phyloP scores from a whole-genome alignment of 2,113 vertebrate species.

The Thinocorus orbignyianus region DNA sequence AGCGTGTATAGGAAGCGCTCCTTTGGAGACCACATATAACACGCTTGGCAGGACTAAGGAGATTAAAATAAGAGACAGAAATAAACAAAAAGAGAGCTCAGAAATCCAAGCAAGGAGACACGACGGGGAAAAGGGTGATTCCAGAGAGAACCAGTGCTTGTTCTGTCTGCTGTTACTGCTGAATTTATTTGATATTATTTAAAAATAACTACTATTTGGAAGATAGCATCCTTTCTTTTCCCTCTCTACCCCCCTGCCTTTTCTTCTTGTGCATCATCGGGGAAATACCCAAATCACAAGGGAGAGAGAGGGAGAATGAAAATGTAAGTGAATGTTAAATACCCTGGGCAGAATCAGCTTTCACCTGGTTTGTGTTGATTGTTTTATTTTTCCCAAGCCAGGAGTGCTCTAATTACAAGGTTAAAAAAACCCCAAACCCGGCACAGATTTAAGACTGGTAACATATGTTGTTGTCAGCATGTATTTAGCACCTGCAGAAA shows the following conservation, averaged over 20 bases:
- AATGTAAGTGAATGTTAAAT: neutral
- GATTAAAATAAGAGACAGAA: constrained; percentile 31
- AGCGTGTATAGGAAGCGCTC: neutral
- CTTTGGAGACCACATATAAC: constrained; percentile 19
- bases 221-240: neutral
- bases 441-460: constrained; percentile 74
- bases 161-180: neutral
- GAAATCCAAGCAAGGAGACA: neutral
- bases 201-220: neutral
- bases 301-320: constrained; percentile 3
- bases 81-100: constrained; percentile 42
- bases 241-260: neutral
- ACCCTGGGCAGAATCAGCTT: constrained; percentile 61
- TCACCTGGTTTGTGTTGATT: constrained; percentile 44
- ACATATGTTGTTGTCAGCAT: constrained; percentile 85
- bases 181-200: constrained; percentile 3
- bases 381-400: constrained; percentile 34
- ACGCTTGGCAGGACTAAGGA: constrained; percentile 28
- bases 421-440: constrained; percentile 14
- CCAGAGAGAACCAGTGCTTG: neutral
- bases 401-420: constrained; percentile 75
- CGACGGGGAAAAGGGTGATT: neutral
- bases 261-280: neutral
- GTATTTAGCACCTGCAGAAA: constrained; percentile 86
- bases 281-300: constrained; percentile 19